Evolutionary conservation across 2,888 invertebrate species (phyloP), one percentile per base, ranked within the genome.

Genomic region (Xylophagus ater): DNA sequence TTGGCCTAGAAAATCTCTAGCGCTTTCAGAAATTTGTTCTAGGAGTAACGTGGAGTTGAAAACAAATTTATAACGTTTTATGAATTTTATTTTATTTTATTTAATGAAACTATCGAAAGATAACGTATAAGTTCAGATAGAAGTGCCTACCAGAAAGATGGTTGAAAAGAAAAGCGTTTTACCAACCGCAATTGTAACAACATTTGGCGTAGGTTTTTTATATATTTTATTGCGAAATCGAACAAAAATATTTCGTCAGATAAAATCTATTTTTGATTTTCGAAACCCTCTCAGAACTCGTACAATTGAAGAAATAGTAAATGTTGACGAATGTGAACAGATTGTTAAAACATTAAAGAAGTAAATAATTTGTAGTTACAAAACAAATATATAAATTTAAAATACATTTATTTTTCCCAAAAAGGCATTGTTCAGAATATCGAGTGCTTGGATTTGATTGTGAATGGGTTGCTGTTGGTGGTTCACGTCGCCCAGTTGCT

Each of bases 371-470:
- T 20, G 17, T 3, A 12, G 20, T 13, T 20, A 18, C 15, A 17
- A 13, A 10, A 8, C 9, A 20, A 15, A n/a, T 14, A 34, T 38
- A 4, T 13, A 13, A 21, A 19, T 23, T 19, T 15, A 17, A 15
- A 20, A 29, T 24, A 15, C 14, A 7, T 33, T 32, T 40, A 29
- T 19, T 48, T 43, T 8, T 14, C n/a, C n/a, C n/a, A n/a, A n/a
- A n/a, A n/a, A 58, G 58, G 10, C 55, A 65, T 53, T 55, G 58
- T 34, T 42, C 47, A 24, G 44, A 54, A 8, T 62, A 69, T 29
- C 59, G 59, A 52, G 74, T 79, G 1, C 54, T 86, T 23, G 86
- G 86, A 5, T 78, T 86, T 54, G 86, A 86, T 55, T 85, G 85
- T 58, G 86, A 86, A 61, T 86, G 85, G 86, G 78, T 80, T 1